phyloP scores from a whole-genome alignment of 2,797 vertebrate genomes.

The Mycteria americana region DNA sequence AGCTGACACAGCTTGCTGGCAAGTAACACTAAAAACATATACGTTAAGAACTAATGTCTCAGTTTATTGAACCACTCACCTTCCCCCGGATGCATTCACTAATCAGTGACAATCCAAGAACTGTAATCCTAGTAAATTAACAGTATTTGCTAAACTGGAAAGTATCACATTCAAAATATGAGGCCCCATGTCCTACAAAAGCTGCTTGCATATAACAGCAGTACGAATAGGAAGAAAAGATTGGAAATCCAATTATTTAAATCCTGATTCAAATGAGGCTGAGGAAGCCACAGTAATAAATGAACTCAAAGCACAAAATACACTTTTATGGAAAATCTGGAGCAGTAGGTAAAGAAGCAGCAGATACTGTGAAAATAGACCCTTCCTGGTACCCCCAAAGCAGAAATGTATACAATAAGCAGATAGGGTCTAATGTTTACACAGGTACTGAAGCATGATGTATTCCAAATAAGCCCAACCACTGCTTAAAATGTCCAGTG shows the following conservation, averaged over 20 bases:
- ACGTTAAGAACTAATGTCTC: background rate
- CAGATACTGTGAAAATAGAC: background rate
- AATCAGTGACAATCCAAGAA: background rate
- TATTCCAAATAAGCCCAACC: background rate
- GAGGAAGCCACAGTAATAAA: slow-evolving; percentile 13
- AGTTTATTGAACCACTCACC: background rate
- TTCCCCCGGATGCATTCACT: background rate
- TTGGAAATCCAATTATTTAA: slow-evolving; percentile 9
- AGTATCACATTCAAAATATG: background rate
- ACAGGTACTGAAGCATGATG: background rate
- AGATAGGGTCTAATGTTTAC: background rate
- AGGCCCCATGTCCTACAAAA: background rate
- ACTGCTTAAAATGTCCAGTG: background rate
- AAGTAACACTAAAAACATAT: background rate
- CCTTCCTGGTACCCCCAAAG: background rate
- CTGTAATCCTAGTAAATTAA: slow-evolving; percentile 19
- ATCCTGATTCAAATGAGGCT: slow-evolving; percentile 1
- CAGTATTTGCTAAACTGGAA: background rate
- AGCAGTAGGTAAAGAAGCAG: background rate
- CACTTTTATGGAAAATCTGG: background rate
- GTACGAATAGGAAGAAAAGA: background rate
- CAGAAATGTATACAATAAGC: background rate
- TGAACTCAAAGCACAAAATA: background rate
- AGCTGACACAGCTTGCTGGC: background rate
- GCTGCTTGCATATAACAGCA: background rate